phyloP scores from a whole-genome alignment of 2,797 vertebrate species.

The Clarias pachynema region DNA sequence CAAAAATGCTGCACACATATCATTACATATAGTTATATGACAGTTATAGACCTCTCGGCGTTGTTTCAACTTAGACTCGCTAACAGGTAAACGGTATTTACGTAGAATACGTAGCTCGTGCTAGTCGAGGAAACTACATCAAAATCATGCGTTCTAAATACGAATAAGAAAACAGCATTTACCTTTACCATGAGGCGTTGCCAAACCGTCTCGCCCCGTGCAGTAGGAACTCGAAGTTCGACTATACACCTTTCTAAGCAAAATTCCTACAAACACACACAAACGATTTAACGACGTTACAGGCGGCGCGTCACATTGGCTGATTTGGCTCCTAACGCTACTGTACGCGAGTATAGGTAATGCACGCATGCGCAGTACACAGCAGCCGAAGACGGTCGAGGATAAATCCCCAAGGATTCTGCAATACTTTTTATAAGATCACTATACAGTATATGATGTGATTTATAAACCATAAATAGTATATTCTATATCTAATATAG shows the following conservation, averaged over 20 bases:
- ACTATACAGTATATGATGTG: not conserved
- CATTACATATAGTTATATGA: not conserved
- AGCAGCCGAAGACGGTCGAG: no score
- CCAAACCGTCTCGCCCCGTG: not conserved
- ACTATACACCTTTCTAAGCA: not conserved
- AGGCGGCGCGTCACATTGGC: not conserved
- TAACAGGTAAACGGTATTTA: not conserved
- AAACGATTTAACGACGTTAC: not conserved
- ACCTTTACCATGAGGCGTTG: constrained; percentile 21
- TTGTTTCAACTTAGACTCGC: not conserved
- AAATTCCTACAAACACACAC: not conserved
- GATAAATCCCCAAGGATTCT: not conserved
- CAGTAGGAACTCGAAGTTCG: not conserved
- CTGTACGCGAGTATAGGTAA: not conserved
- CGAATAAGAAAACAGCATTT: not conserved
- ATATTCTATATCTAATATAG: no score
- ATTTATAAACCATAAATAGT: not conserved
- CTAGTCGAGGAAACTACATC: not conserved
- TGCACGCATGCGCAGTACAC: not conserved
- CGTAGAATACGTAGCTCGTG: not conserved
- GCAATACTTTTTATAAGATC: not conserved
- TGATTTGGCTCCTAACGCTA: not conserved
- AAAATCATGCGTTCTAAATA: not conserved
- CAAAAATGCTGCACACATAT: not conserved
- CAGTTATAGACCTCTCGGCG: no score